Evolutionary conservation across 1,140 invertebrate species (phyloP).

Genomic region (Cyclina sinensis): DNA sequence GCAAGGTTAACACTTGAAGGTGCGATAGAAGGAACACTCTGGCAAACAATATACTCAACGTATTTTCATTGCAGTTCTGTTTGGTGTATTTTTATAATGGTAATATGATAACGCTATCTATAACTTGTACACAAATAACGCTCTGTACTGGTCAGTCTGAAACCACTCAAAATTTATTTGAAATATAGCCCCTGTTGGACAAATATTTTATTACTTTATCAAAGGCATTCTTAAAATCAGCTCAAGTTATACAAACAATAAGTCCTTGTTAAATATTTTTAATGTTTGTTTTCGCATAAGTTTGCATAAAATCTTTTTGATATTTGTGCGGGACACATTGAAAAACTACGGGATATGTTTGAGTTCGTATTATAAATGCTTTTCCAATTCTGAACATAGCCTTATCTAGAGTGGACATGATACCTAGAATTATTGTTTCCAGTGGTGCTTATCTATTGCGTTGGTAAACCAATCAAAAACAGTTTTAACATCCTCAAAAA

Average conservation of each 20-base stretch:
- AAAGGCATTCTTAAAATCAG: slow-evolving; percentile 33
- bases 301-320: slow-evolving; percentile 46
- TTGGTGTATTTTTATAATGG: background rate
- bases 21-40: no score
- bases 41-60: background rate
- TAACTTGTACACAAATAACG: background rate
- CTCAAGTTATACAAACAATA: slow-evolving; percentile 41
- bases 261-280: slow-evolving; percentile 25
- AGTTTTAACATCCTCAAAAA: no score
- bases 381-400: background rate
- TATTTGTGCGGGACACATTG: background rate
- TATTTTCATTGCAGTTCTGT: background rate
- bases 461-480: no score
- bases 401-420: background rate
- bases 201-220: slow-evolving; percentile 35
- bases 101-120: background rate
- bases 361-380: background rate
- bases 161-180: slow-evolving; percentile 20
- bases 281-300: slow-evolving; percentile 36
- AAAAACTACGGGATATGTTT: background rate
- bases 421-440: no score
- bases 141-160: background rate
- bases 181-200: slow-evolving; percentile 4
- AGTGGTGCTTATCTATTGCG: no score
- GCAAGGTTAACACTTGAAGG: no score